Base-by-base conservation (phyloP, 2,888 invertebrate genomes). In the Cynaeus angustus region DNA sequence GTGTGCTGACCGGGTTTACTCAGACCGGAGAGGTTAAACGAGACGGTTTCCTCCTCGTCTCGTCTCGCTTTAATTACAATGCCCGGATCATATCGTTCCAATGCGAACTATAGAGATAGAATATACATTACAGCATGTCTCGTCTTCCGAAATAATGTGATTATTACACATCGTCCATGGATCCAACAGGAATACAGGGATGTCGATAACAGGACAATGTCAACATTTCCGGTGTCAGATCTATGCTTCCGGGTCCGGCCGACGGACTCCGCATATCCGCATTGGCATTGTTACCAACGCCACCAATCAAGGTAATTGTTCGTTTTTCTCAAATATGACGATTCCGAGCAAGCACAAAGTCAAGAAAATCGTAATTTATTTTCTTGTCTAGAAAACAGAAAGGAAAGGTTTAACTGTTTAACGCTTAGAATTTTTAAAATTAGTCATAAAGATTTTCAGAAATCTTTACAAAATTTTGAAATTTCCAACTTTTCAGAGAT, bases 151-250 rank as follows among this genome's bases (percentile, higher is more conserved):
- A 80, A 79, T 80, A 79, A 80, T 78, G 78, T 79, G 78, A 81
- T 80, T 80, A 79, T 78, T 77, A 79, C 75, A 77, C 72, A 72
- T 73, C 74, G 74, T 70, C 73, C 72, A 16, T 72, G 70, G 73
- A 74, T 70, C 72, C 65, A 72, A 65, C 72, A 69, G 74, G 69
- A 76, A 74, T 73, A 75, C 73, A 75, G 72, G 75, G 73, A 77
- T 77, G 79, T 80, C 79, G 81, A 81, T 81, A 82, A 77, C 81
- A 78, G 81, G 78, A 80, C 80, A 81, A 79, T 81, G 81, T 79
- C 81, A 77, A 78, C 80, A 76, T 78, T 80, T 82, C 82, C 81
- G 79, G 78, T 78, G 79, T 79, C 80, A 79, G 80, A 82, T 81
- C 77, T 80, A 78, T 78, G 79, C 77, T 79, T 81, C 80, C 80